Base-by-base conservation (phyloP, 1,140 invertebrate genomes). In the Drosophila auraria region DNA sequence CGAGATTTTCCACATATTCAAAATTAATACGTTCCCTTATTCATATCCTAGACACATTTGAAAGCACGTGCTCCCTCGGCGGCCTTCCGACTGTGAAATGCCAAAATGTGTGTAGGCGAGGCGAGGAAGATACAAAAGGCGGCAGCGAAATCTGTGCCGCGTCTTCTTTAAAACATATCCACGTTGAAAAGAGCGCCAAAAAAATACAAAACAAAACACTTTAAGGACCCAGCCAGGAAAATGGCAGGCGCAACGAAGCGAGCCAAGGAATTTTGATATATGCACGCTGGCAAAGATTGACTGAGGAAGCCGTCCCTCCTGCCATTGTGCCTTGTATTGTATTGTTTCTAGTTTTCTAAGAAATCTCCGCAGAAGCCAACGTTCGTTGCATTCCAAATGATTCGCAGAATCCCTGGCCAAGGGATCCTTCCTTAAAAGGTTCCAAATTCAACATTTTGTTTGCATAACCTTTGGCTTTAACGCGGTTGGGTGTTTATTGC, bases 1-100 rank as follows among this genome's bases (percentile, higher is more conserved):
- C 86, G 84, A 89, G 78, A 89, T 86, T 90, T 82, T 89, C 82
- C 87, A 90, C 82, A 90, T 90, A 89, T 89, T 89, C 86, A 89
- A 89, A 89, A 89, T 89, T 89, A 89, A 89, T 89, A 82, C 86
- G 86, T 89, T 89, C 54, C 74, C 78, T 80, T 80, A 82, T 90
- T 80, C 81, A 86, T 84, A 86, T 90, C 82, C 86, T 89, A 90
- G 82, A 82, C 86, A 75, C 86, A 89, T 89, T 89, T 90, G 82
- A 65, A 73, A 72, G 81, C 86, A 89, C 81, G 84, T 89, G 84
- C 80, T 81, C 81, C 78, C 70, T 54, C 63, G 50, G 58, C 84
- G 83, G 69, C 81, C 63, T 87, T 83, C 68, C 40, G 50, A 64
- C 77, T 66, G 83, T 80, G 71, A 83, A 80, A 83, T 80, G 72